Base-by-base conservation (phyloP, 2,888 invertebrate species). In the Galerucella pusilla region DNA sequence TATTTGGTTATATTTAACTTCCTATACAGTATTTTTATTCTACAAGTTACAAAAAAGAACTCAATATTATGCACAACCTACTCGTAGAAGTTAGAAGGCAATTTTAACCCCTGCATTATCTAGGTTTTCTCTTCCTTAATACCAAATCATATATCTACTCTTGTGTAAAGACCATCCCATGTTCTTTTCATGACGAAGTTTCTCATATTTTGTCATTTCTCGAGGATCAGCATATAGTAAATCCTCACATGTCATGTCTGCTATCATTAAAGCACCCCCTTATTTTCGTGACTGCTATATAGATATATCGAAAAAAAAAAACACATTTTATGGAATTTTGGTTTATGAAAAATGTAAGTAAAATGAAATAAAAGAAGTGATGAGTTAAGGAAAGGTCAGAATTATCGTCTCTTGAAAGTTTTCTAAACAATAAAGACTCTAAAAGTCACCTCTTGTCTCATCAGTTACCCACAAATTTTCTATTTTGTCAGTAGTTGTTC, bases 151-250 rank as follows among this genome's bases (percentile, higher is more conserved):
- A 52, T 64, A 70, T 64, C 69, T 52, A 61, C 52, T 70, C 42
- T 49, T 64, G 63, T 64, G 52, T 64, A 63, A 70, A 70, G 63
- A 64, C 70, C 70, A 64, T 66, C 60, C 60, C 72, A 72, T 72
- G 72, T 67, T 72, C 72, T 66, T 72, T 72, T 66, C 72, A 72
- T 60, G 66, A 66, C 72, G 16, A 54, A 66, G 46, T 72, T 65
- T 49, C 72, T 60, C 66, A 72, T 72, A 72, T 72, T 66, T 72
- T 72, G 72, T 72, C 66, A 66, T 72, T 72, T 66, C 72, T 46
- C 7, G 35, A 49, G 72, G 72, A 72, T 72, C 72, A 72, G 66
- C 66, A 72, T 66, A 60, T n/a, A n/a, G 72, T 72, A 72, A 72
- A 72, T 72, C 72, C 66, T 20, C 52, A 60, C 20, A 66, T 67